These are phyloP conservation scores for Nomada hirtipes DNA, from an alignment of 2,888 invertebrate genomes.

Conservation along the genomic window DNA sequence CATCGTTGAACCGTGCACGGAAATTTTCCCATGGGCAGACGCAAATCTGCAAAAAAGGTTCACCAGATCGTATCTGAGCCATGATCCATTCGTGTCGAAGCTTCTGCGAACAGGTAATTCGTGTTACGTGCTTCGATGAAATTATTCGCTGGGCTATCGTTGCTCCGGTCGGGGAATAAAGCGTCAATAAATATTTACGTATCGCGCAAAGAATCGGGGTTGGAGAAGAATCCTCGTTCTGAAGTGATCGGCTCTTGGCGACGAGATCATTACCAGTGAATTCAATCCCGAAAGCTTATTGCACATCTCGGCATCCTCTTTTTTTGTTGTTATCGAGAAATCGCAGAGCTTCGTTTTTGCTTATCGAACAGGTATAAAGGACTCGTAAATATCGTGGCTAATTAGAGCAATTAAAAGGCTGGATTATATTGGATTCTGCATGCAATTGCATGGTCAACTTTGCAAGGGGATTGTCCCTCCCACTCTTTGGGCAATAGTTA, in stretches of 20 bases:
- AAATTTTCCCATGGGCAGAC: neutral
- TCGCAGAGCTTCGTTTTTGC: neutral
- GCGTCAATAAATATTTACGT: conserved; percentile 54
- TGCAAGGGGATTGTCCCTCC: neutral
- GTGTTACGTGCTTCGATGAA: conserved; percentile 25
- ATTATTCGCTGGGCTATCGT: conserved; percentile 11
- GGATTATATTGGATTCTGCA: conserved; percentile 8
- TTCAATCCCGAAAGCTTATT: conserved; percentile 5
- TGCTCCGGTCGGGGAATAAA: conserved; percentile 27
- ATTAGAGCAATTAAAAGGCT: too few relatives aligned
- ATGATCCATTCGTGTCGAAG: neutral
- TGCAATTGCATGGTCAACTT: neutral
- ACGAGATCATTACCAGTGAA: conserved; percentile 20
- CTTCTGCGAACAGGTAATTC: conserved; percentile 30
- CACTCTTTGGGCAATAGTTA: neutral
- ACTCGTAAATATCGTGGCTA: conserved; percentile 17
- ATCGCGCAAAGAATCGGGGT: neutral
- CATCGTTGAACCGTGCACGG: conserved; percentile 11
- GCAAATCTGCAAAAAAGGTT: too few relatives aligned
- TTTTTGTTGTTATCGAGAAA: conserved; percentile 9
- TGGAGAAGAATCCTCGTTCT: neutral
- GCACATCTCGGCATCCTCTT: neutral
- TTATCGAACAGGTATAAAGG: neutral
- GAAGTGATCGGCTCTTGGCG: conserved; percentile 33
- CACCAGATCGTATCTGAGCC: neutral